Evolutionary conservation across 2,888 invertebrate species (phyloP), one percentile per base, ranked within the genome.

Genomic region (Plemyria rubiginata): DNA sequence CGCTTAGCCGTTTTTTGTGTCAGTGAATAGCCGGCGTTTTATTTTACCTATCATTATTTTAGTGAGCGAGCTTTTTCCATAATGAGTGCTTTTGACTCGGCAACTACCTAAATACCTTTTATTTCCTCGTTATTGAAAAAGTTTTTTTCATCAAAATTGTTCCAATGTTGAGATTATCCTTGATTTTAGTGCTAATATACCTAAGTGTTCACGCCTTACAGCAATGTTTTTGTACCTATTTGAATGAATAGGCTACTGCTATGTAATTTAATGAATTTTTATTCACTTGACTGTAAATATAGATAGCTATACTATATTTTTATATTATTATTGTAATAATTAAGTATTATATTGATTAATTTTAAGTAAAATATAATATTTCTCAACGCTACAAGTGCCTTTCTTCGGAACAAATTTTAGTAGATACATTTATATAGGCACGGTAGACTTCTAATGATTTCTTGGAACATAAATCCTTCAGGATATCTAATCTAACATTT

Each of bases 281-380:
- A 60, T 66, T 84, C 85, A 81, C 68, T 77, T 76, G 76, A 78
- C 74, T 92, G 91, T 92, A 90, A 85, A 91, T 90, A 92, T 90
- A 88, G 86, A 88, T 82, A 77, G 78, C 80, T 88, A 90, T 90
- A 90, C 81, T 89, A 90, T 90, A 90, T 90, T 92, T 91, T 91
- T 91, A 87, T 91, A 90, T 85, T 85, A 87, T 88, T 84, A 79
- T 81, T 72, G 71, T 72, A 82, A 83, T 81, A 78, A 77, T 82
- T 86, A 86, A 84, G 82, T 82, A 86, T 81, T 81, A 77, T 76
- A 80, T 81, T 81, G 74, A 77, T 84, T 82, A 80, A 77, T 65
- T 81, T 79, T 80, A 82, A 81, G 75, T 70, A 67, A 67, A 68
- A 67, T 72, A 78, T 77, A 72, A 79, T 83, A 83, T 85, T 88